These are phyloP conservation scores for Chrysolina oricalcia DNA, from an alignment of 2,888 invertebrate genomes.

Conservation along the genomic window DNA sequence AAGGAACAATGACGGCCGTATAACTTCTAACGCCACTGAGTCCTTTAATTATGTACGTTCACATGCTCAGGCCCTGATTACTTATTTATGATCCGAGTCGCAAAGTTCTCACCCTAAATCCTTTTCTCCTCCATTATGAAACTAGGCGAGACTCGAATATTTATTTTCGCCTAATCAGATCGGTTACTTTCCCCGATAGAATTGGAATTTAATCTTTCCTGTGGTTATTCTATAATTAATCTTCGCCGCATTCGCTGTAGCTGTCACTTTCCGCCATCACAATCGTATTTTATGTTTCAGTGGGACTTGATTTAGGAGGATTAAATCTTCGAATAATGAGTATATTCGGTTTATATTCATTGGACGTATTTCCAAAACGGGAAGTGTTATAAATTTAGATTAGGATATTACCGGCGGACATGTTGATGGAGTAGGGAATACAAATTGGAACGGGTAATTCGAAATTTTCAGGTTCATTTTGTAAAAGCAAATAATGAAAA, in stretches of 20 bases:
- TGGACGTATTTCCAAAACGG: background rate
- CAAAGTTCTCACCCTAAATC: conserved; percentile 58
- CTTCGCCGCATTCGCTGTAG: background rate
- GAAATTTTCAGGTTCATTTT: too few species aligned
- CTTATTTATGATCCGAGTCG: conserved; percentile 60
- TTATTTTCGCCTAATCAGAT: conserved; percentile 50
- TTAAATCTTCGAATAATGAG: conserved; percentile 8
- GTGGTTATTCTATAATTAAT: conserved; percentile 13
- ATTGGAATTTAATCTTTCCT: conserved; percentile 3
- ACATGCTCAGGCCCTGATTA: conserved; percentile 59
- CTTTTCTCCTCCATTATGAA: conserved; percentile 55
- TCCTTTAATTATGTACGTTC: conserved; percentile 61
- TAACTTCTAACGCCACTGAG: conserved; percentile 46
- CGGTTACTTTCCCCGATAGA: conserved; percentile 23
- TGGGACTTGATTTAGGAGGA: conserved; percentile 15
- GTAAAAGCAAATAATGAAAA: too few species aligned
- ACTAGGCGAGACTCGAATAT: conserved; percentile 51
- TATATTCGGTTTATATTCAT: conserved; percentile 19
- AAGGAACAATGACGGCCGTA: conserved; percentile 29
- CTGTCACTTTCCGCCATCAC: conserved; percentile 9
- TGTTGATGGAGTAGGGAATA: conserved; percentile 4
- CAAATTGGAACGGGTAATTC: too few species aligned
- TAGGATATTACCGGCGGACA: background rate
- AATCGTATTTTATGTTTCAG: conserved; percentile 14
- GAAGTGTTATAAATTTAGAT: conserved; percentile 12